These are phyloP conservation scores for Jaculus jaculus DNA, from an alignment of 2,113 vertebrate species.

Conservation along the genomic window DNA sequence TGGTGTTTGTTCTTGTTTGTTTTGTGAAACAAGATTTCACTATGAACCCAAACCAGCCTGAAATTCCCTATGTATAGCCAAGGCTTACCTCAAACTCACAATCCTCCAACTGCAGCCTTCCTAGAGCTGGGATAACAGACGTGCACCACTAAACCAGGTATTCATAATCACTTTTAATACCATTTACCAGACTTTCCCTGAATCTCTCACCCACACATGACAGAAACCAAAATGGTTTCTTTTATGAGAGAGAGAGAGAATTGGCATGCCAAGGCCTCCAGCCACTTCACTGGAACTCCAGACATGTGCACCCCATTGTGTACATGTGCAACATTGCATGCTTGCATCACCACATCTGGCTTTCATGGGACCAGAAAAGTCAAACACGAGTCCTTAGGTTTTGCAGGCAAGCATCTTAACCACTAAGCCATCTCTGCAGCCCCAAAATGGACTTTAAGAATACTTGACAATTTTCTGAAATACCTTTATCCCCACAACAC, in stretches of 20 bases:
- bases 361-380: too few species aligned
- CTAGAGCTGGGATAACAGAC: background rate
- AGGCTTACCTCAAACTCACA: background rate
- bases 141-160: too few species aligned
- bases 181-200: background rate
- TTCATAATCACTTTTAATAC: background rate
- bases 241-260: too few species aligned
- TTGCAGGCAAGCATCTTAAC: too few species aligned
- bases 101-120: background rate
- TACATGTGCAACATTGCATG: background rate
- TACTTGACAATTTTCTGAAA: background rate
- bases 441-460: background rate
- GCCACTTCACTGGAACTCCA: too few species aligned
- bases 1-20: background rate
- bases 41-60: background rate
- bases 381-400: too few species aligned
- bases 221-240: too few species aligned
- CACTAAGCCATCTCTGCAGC: too few species aligned
- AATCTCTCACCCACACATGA: background rate
- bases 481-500: slow-evolving; percentile 2
- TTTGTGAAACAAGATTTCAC: background rate
- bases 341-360: too few species aligned
- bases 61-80: too few species aligned
- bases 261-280: too few species aligned
- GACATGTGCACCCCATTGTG: too few species aligned